phyloP scores from a whole-genome alignment of 2,888 invertebrate genomes.

The Minunthozetes semirufus region DNA sequence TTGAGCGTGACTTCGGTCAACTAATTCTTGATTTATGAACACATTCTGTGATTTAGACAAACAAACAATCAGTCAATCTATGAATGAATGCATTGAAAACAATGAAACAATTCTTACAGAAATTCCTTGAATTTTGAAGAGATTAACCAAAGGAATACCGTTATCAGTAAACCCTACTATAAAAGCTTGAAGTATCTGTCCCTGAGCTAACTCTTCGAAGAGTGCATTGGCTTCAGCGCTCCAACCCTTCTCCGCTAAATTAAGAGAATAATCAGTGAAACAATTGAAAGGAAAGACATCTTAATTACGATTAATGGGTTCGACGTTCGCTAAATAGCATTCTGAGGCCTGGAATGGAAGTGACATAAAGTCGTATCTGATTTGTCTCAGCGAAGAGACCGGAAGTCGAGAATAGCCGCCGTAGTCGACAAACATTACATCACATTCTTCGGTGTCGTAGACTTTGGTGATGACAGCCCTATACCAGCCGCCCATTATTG shows the following conservation, averaged over 20 bases:
- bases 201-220: conserved; percentile 70
- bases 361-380: conserved; percentile 71
- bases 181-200: conserved; percentile 78
- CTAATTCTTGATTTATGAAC: conserved; percentile 78
- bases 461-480: conserved; percentile 72
- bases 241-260: conserved; percentile 56
- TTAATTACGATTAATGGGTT: conserved; percentile 62
- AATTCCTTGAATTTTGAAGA: conserved; percentile 57
- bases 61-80: not conserved
- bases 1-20: conserved; percentile 72
- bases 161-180: conserved; percentile 73
- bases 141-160: conserved; percentile 70
- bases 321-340: conserved; percentile 81
- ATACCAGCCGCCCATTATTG: conserved; percentile 78
- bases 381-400: conserved; percentile 73
- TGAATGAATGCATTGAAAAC: not conserved
- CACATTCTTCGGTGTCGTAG: conserved; percentile 62
- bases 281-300: not conserved
- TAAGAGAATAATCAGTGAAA: not conserved
- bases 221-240: conserved; percentile 67
- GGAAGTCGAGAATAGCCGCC: conserved; percentile 81
- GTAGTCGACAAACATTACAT: conserved; percentile 85
- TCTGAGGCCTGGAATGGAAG: conserved; percentile 97
- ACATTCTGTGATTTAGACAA: conserved; percentile 56
- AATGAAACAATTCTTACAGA: conserved; percentile 40